Conservation (phyloP, 2,113 vertebrate genomes). For the Leptodactylus fuscus region DNA sequence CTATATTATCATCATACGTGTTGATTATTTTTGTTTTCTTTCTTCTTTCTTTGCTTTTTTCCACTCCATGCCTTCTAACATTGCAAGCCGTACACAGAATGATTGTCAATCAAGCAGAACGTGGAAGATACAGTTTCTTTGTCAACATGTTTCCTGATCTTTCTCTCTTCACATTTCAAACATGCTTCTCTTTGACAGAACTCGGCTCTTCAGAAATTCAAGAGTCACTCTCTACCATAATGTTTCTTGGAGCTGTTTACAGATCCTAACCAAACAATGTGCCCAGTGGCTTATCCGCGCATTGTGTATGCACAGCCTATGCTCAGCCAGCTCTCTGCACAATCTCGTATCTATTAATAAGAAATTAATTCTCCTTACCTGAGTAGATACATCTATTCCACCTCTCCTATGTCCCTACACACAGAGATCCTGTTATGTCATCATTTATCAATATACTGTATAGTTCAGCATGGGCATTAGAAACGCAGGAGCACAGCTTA, state of each 20-base stretch:
- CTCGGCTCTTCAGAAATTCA: conserved; percentile 22
- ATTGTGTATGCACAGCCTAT: conserved; percentile 18
- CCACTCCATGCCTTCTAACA: not conserved
- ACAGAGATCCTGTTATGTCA: too few relatives aligned
- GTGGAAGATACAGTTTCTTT: not conserved
- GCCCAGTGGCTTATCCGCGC: conserved; percentile 1
- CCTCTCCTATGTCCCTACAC: not conserved
- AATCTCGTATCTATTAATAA: conserved; percentile 17
- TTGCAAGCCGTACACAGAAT: not conserved
- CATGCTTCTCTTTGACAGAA: not conserved
- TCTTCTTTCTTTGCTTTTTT: not conserved
- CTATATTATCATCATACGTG: not conserved
- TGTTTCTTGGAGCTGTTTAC: conserved; percentile 37
- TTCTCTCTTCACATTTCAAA: not conserved
- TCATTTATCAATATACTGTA: not conserved
- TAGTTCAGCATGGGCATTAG: not conserved
- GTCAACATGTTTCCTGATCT: conserved; percentile 13
- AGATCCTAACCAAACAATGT: conserved; percentile 25
- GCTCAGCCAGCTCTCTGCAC: not conserved
- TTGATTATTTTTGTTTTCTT: not conserved
- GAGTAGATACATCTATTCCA: not conserved
- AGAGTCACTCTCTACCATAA: conserved; percentile 3
- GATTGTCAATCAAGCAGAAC: not conserved
- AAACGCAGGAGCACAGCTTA: not conserved
- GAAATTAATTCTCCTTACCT: conserved; percentile 13